Percentiles rank a stretch among this genome's conserved stretches.
Conservation (phyloP, 1,140 invertebrate species). For the Drosophila burlai region DNA sequence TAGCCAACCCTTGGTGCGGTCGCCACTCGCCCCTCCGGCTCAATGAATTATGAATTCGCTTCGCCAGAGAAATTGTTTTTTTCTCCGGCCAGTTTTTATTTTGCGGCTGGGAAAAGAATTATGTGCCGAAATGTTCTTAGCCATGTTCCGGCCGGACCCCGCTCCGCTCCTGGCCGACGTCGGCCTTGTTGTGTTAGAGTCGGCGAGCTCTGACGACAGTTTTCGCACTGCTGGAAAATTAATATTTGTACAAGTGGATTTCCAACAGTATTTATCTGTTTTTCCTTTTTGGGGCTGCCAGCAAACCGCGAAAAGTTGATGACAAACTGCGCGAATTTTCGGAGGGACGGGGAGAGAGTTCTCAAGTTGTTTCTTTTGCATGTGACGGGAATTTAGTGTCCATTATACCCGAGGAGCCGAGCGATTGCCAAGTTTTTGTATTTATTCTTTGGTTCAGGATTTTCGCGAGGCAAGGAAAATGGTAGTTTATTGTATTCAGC, state of each 20-base stretch:
- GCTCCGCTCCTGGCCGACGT: neutral
- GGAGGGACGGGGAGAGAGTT: slow-evolving; percentile 3
- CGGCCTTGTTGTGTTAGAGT: slow-evolving; percentile 21
- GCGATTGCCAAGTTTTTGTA: slow-evolving; percentile 8
- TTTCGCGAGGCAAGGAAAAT: neutral
- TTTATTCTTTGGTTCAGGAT: slow-evolving; percentile 15
- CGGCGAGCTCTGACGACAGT: slow-evolving; percentile 48
- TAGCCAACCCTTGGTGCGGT: slow-evolving; percentile 53
- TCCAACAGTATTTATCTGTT: slow-evolving; percentile 36
- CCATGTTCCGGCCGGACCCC: slow-evolving; percentile 44
- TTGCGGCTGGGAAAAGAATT: slow-evolving; percentile 63
- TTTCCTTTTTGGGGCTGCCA: slow-evolving; percentile 22
- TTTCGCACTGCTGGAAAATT: slow-evolving; percentile 60
- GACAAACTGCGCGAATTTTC: slow-evolving; percentile 45
- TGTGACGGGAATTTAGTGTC: slow-evolving; percentile 57
- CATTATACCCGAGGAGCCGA: neutral
- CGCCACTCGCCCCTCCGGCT: slow-evolving; percentile 37
- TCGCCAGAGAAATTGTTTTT: slow-evolving; percentile 48
- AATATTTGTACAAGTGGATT: slow-evolving; percentile 67
- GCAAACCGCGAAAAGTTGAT: slow-evolving; percentile 50
- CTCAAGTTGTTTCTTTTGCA: slow-evolving; percentile 28
- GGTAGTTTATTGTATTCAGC: neutral
- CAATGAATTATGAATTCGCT: slow-evolving; percentile 65
- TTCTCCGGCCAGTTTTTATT: slow-evolving; percentile 46
- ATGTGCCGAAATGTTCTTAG: slow-evolving; percentile 63